These are phyloP conservation scores for Adelosebastes latens DNA, from an alignment of 2,797 vertebrate genomes.

Conservation along the genomic window DNA sequence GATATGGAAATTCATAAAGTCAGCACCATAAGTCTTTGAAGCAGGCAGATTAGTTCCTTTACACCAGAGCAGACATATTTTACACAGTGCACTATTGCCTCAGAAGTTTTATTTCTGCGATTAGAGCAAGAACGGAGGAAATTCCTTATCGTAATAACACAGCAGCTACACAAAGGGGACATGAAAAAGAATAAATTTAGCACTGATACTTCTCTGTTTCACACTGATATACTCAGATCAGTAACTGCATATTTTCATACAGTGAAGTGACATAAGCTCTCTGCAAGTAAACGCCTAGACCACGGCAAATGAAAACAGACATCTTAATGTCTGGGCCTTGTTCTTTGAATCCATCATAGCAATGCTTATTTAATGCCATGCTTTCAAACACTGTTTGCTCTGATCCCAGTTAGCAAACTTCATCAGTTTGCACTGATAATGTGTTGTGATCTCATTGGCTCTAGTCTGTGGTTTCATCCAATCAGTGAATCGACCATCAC, in stretches of 20 bases:
- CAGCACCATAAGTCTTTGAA: slow-evolving; percentile 11
- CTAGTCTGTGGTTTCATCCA: slow-evolving; percentile 29
- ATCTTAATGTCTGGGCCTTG: not conserved
- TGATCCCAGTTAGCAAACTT: slow-evolving; percentile 44
- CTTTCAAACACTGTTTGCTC: slow-evolving; percentile 51
- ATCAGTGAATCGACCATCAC: slow-evolving; percentile 23
- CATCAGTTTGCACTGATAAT: slow-evolving; percentile 53
- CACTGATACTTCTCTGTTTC: slow-evolving; percentile 17
- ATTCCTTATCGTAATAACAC: slow-evolving; percentile 3
- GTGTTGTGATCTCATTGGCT: slow-evolving; percentile 63
- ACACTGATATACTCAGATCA: not conserved
- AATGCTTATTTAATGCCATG: slow-evolving; percentile 5
- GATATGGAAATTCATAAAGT: slow-evolving; percentile 31
- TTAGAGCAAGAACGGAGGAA: not conserved
- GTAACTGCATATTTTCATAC: not conserved
- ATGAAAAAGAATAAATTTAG: slow-evolving; percentile 21
- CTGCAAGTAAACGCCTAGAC: not conserved
- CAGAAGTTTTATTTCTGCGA: slow-evolving; percentile 2
- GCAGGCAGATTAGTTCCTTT: not conserved
- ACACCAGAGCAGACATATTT: not conserved
- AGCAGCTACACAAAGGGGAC: not conserved
- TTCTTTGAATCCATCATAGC: slow-evolving; percentile 1
- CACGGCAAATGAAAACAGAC: not conserved
- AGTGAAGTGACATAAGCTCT: not conserved
- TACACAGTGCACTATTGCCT: not conserved